A percentile compares a stretch with the other conserved stretches of the same genome.
phyloP scores from a whole-genome alignment of 2,888 invertebrate genomes.

The Barypeithes pellucidus region DNA sequence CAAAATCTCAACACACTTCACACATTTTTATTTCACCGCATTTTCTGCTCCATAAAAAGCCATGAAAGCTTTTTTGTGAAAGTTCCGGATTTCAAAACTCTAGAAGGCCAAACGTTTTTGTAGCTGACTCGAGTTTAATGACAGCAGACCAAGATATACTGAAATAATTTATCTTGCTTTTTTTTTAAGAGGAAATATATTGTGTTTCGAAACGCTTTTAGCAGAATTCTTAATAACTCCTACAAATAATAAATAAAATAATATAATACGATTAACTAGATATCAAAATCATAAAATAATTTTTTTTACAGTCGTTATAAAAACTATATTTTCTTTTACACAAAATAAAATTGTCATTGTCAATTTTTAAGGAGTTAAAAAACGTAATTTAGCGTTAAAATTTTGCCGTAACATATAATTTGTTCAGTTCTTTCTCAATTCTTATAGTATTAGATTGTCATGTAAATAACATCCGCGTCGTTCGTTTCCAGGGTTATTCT shows the following conservation, averaged over 20 bases:
- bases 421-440: no score
- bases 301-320: no score
- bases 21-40: slow-evolving; percentile 24
- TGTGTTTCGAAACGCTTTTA: slow-evolving; percentile 1
- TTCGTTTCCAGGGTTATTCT: no score
- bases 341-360: background rate
- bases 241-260: background rate
- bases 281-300: no score
- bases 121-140: slow-evolving; percentile 27
- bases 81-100: slow-evolving; percentile 18
- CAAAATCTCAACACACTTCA: slow-evolving; percentile 7
- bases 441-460: no score
- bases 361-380: no score
- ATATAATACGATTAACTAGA: no score
- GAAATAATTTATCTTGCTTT: slow-evolving; percentile 19
- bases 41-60: slow-evolving; percentile 16
- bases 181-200: background rate
- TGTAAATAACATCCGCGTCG: no score
- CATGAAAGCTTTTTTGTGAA: slow-evolving; percentile 19
- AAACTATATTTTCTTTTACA: no score
- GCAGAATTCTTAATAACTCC: background rate
- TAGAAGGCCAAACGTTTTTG: slow-evolving; percentile 22
- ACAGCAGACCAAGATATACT: slow-evolving; percentile 6
- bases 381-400: no score
- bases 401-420: no score